Base-by-base conservation (phyloP, 2,113 vertebrate genomes). In the Hippoglossus stenolepis region DNA sequence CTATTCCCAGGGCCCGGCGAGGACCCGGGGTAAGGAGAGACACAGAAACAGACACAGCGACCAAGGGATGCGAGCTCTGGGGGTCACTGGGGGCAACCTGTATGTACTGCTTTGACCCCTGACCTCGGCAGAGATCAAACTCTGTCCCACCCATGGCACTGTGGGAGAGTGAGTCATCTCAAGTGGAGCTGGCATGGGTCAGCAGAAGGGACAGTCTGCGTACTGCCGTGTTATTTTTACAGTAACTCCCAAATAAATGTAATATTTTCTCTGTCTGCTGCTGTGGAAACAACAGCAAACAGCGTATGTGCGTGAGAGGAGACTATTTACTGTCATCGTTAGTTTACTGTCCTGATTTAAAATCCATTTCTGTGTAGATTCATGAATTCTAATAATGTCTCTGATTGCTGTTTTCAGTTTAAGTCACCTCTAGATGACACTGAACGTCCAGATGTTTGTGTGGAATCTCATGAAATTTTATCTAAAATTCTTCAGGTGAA, bases 1-100 rank as follows among this genome's bases (percentile, higher is more conserved):
- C 84, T 90, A 90, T 93, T 94, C 93, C 90, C 93, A 92, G 90
- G 91, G 91, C 90, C 91, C 21, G 71, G 62, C 74, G 45, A 86
- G 74, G 87, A 90, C 89, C 86, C 77, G 65, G 90, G 86, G 85
- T 77, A 79, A 86, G 62, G 47, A 77, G 79, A 86, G 71, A 91
- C 75, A 88, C 70, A 86, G 77, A 87, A 72, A 85, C 70, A 87
- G 86, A 86, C 85, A 85, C 70, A 87, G 81, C 58, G 13, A 80
- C 78, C 72, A 9, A 89, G 89, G 73, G 85, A 91, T 86, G 80
- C 73, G 79, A 80, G 84, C 75, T 75, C 73, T 59, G 69, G 47
- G 77, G 86, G 92, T 91, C 90, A 87, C 61, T 4, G 69, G 73
- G 91, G 89, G 87, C 87, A 87, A 92, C 89, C 87, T 85, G 82